phyloP scores from a whole-genome alignment of 2,797 vertebrate species.

The Sparus aurata region DNA sequence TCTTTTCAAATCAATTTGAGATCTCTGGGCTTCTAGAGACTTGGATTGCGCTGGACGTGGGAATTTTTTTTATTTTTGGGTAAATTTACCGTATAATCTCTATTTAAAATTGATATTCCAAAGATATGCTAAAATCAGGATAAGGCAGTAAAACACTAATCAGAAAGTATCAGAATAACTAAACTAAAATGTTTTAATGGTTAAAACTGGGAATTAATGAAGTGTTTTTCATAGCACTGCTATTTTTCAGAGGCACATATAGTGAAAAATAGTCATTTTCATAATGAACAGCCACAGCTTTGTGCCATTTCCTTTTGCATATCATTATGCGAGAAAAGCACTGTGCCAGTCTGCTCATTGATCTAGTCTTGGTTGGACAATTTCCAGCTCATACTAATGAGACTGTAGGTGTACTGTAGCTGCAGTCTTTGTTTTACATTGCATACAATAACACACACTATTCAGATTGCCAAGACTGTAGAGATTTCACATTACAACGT shows the following conservation, averaged over 20 bases:
- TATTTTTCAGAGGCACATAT: neutral
- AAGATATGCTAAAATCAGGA: neutral
- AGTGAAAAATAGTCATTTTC: too few relatives aligned
- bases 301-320: neutral
- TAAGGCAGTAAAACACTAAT: neutral
- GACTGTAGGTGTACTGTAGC: slow-evolving; percentile 8
- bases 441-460: slow-evolving; percentile 26
- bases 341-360: slow-evolving; percentile 11
- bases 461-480: slow-evolving; percentile 47
- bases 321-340: neutral
- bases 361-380: slow-evolving; percentile 28
- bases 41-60: too few relatives aligned
- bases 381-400: slow-evolving; percentile 45
- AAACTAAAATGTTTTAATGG: neutral
- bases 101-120: neutral
- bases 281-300: neutral
- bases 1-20: too few relatives aligned
- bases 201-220: neutral
- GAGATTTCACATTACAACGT: slow-evolving; percentile 58
- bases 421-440: slow-evolving; percentile 41
- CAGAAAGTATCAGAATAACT: neutral
- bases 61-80: too few relatives aligned
- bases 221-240: neutral
- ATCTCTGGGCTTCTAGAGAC: too few relatives aligned
- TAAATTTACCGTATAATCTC: neutral